These are phyloP conservation scores for Melanerpes aurifrons DNA, from an alignment of 2,113 vertebrate species.

Conservation along the genomic window DNA sequence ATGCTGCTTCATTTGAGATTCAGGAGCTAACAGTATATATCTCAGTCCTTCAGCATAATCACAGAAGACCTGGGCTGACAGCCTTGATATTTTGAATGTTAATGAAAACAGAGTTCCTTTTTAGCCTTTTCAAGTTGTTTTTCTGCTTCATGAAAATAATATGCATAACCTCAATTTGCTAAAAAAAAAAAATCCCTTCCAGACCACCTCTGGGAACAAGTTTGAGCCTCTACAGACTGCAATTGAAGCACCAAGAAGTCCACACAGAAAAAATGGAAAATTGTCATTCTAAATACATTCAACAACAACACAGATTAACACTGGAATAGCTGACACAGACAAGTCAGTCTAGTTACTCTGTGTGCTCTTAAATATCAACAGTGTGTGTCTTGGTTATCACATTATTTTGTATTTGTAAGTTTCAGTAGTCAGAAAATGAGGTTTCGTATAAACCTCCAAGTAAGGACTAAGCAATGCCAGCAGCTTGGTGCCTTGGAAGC, in stretches of 20 bases:
- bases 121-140: conserved; percentile 64
- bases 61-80: conserved; percentile 43
- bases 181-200: background rate
- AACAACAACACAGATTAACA: background rate
- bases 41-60: conserved; percentile 44
- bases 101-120: conserved; percentile 61
- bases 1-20: conserved; percentile 58
- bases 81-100: conserved; percentile 61
- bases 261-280: background rate
- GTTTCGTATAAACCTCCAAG: conserved; percentile 51
- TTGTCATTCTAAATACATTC: background rate
- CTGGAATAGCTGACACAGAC: background rate
- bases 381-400: background rate
- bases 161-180: background rate
- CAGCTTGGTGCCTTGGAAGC: conserved; percentile 54
- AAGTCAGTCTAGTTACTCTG: background rate
- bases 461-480: conserved; percentile 43
- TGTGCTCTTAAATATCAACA: background rate
- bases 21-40: conserved; percentile 49
- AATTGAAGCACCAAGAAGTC: background rate
- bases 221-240: background rate
- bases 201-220: background rate
- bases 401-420: conserved; percentile 23
- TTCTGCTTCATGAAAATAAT: conserved; percentile 3
- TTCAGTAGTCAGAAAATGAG: conserved; percentile 34